These are phyloP conservation scores for Cheiracanthium punctorium DNA, from an alignment of 2,888 invertebrate genomes.

Conservation along the genomic window DNA sequence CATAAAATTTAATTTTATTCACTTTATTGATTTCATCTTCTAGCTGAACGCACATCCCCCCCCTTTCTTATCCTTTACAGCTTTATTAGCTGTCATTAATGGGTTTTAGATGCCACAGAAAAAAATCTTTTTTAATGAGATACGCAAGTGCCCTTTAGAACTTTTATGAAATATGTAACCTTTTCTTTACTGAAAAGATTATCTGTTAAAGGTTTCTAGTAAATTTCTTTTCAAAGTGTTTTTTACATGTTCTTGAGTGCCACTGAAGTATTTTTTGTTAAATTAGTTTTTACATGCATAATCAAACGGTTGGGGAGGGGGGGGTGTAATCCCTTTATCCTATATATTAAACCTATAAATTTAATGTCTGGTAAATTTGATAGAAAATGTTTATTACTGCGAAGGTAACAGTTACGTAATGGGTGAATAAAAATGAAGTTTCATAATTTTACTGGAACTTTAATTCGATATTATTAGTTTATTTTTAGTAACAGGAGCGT, in stretches of 20 bases:
- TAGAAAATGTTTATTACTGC: too few relatives aligned
- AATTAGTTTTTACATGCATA: too few relatives aligned
- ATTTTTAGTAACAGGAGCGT: too few relatives aligned
- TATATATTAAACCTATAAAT: too few relatives aligned
- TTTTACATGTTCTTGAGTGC: slow-evolving; percentile 5
- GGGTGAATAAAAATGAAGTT: too few relatives aligned
- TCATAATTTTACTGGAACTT: too few relatives aligned
- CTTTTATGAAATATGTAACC: slow-evolving; percentile 4
- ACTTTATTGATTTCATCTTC: slow-evolving; percentile 29
- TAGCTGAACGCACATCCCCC: background rate
- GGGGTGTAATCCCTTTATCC: too few relatives aligned
- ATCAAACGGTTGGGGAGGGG: too few relatives aligned
- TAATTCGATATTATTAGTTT: too few relatives aligned
- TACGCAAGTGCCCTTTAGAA: background rate
- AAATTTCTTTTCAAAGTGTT: background rate
- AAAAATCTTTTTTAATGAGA: background rate
- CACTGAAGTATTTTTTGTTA: too few relatives aligned
- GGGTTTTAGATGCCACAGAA: background rate
- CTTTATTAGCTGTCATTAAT: slow-evolving; percentile 21
- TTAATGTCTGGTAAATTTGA: too few relatives aligned
- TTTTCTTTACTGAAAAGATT: slow-evolving; percentile 5
- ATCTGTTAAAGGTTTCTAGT: background rate
- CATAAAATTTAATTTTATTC: slow-evolving; percentile 22
- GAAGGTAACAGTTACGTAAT: too few relatives aligned
- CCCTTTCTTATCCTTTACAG: background rate